Base-by-base conservation (phyloP, 2,113 vertebrate genomes). In the Hippopotamus amphibius region DNA sequence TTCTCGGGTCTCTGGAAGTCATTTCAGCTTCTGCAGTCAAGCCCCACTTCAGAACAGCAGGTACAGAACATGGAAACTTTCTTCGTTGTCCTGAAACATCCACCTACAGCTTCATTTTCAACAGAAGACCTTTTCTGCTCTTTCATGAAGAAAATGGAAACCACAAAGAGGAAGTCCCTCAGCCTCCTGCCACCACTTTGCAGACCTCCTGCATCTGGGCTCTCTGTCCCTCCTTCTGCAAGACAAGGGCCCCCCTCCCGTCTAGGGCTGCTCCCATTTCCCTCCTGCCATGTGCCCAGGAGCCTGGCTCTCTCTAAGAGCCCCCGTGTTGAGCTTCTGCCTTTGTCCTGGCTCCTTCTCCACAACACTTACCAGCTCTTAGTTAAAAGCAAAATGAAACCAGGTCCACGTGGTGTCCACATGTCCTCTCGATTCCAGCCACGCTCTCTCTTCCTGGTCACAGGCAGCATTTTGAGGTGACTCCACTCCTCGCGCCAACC, bases 111-210 rank as follows among this genome's bases (percentile, higher is more conserved):
- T 84, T 83, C 13, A 71, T 93, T 96, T 98, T 97, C 77, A 87
- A 95, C 94, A 95, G 81, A 96, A 84, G 50, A 69, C 65, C 16
- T 66, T 97, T 74, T 43, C 65, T 82, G 74, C 72, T 76, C 90
- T 95, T 98, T 97, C 96, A 96, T 81, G 96, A 97, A 95, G 80
- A 89, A 96, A 96, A 88, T 95, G 81, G 65, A 92, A 95, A 95
- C 95, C 96, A 90, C 95, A 97, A 88, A 97, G 88, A 95, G 96
- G 97, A 97, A 98, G 96, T 88, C 33, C 81, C 76, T 95, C 30
- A 48, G 84, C 50, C 82, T 84, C 41, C 65, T 90, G 57, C 33
- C 76, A n/a, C 28, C 90, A 57, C 63, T 59, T 50, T 86, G 50
- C 48, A 95, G 83, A 71, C 12, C 69, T 85, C 46, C 46, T 71